Evolutionary conservation across 2,888 invertebrate species (phyloP), one percentile per base, ranked within the genome.

Genomic region (Gonocerus acuteangulatus): DNA sequence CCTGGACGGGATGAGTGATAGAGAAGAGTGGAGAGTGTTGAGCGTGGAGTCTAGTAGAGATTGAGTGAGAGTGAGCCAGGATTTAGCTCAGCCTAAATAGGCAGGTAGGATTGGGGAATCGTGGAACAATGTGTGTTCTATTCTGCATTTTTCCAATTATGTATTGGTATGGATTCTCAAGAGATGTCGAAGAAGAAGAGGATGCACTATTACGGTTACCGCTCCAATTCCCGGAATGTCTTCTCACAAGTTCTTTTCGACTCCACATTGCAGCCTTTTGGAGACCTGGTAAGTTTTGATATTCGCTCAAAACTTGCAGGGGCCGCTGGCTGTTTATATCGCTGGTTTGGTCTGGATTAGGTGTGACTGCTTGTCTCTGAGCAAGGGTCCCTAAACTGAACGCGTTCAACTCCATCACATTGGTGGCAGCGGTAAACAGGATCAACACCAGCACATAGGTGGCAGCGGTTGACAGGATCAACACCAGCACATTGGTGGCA

Each of bases 171-270:
- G 92, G 90, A 74, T 90, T 91, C 71, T 95, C 94, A 74, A 89
- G 82, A 0, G 93, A 93, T 0, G 92, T 91, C 0, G 92, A 90
- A 0, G 91, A 93, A 21, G 93, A 89, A 0, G 93, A 93, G 1
- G 92, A 93, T 0, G 94, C 94, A 71, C 92, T 93, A 73, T 94
- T 94, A 15, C 95, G 81, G 74, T 95, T 95, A 0, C 95, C 94
- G 67, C 92, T 92, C 92, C 93, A 93, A 72, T 92, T 93, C 1
- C 93, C 93, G 0, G 92, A 92, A 73, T 93, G 93, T 62, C 93
- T 79, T 59, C 89, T 77, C 58, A 88, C 68, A 3, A 70, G 61
- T 48, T 69, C 68, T 22, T 67, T 65, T 16, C 69, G 66, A n/a
- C 23, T 27, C 63, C 52, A 61, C 54, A 54, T 54, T 23, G n/a